Evolutionary conservation across 2,797 vertebrate species (phyloP), one percentile per base, ranked within the genome.

Genomic region (Microchirus variegatus): DNA sequence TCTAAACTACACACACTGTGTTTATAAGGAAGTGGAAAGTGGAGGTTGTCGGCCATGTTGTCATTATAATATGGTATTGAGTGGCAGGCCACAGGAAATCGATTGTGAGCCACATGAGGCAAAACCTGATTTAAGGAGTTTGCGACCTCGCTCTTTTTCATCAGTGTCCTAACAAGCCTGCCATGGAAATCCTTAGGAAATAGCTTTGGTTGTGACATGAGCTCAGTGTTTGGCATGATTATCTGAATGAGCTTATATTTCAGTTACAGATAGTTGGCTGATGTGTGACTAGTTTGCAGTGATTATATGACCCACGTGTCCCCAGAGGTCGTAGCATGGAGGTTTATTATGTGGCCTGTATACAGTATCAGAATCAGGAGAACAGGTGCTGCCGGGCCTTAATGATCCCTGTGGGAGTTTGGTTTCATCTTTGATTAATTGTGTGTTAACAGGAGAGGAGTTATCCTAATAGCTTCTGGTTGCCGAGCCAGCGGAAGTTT

Each of bases 401-500:
- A 88, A 88, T 83, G 81, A 83, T 70, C 78, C 80, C 81, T 50
- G 49, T 44, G 84, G 86, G 87, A 87, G 58, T 75, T 67, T 31
- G 59, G 79, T 73, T 75, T 80, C 77, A 80, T 78, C 80, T 81
- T 83, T 89, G 85, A 89, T 90, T 79, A 85, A 88, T 89, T 80
- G 65, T 62, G 84, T 66, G 87, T 84, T 89, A 90, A 90, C 85
- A 90, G 83, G 53, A 82, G 80, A 82, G 43, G 53, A 73, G 72
- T 77, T 78, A 67, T 78, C 78, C 81, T 88, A 82, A 86, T 81
- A 85, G 84, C 78, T 67, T 78, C 81, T 79, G 61, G 81, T 75
- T 87, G 86, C 78, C 79, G 78, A 65, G 68, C 74, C 76, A 59
- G 81, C 82, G 87, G 89, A 91, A 87, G 85, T 88, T 71, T 91